Conservation (phyloP, 1,140 invertebrate species). For the Melanaphis sacchari region DNA sequence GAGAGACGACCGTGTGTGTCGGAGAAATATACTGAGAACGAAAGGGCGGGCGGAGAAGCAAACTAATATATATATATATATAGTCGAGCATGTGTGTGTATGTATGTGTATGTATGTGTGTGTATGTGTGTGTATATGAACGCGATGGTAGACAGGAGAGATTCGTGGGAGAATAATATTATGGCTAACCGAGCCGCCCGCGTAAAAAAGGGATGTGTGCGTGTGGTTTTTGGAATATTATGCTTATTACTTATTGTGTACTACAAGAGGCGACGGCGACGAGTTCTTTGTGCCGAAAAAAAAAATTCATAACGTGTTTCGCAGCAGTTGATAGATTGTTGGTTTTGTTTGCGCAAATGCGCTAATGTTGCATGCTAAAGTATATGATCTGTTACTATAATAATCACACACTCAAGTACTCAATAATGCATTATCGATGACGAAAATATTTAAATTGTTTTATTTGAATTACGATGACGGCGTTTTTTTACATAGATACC, state of each 20-base stretch:
- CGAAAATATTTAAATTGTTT: neutral
- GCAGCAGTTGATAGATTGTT: neutral
- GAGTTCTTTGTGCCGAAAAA: neutral
- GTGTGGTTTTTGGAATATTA: constrained; percentile 42
- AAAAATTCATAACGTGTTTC: neutral
- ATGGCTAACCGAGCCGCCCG: neutral
- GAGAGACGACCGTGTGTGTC: constrained; percentile 35
- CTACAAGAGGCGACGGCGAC: neutral
- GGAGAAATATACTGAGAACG: constrained; percentile 36
- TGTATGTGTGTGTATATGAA: neutral
- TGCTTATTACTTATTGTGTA: neutral
- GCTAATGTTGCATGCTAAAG: neutral
- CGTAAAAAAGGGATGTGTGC: constrained; percentile 36
- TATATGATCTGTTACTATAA: neutral
- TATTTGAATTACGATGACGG: neutral
- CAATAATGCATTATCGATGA: neutral
- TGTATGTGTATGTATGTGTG: neutral
- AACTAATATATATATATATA: constrained; percentile 16
- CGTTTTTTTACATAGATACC: neutral
- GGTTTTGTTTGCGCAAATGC: neutral
- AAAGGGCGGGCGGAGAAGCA: constrained; percentile 32
- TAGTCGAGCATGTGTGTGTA: neutral
- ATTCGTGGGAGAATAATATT: constrained; percentile 50
- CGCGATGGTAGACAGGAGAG: constrained; percentile 40
- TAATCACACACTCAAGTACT: neutral